These are phyloP conservation scores for Periophthalmus magnuspinnatus DNA, from an alignment of 2,797 vertebrate species.

Conservation along the genomic window DNA sequence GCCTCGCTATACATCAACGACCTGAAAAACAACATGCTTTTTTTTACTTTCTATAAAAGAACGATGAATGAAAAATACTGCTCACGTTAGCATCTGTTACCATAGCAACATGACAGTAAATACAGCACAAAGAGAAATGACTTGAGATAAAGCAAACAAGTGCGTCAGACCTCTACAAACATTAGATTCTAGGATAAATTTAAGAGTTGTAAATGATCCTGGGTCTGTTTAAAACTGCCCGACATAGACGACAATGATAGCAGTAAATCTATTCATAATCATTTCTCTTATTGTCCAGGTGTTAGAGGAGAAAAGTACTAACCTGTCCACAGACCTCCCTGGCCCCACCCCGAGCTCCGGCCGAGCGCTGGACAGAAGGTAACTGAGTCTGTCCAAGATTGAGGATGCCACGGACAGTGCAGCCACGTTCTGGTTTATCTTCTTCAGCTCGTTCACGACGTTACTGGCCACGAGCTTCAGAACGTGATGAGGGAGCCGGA, in stretches of 20 bases:
- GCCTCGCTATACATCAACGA: slow-evolving; percentile 99
- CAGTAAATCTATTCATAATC: too few species aligned
- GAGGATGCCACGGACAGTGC: slow-evolving; percentile 98
- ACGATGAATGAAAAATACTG: too few species aligned
- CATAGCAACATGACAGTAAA: not conserved
- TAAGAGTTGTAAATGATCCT: too few species aligned
- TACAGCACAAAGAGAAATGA: too few species aligned
- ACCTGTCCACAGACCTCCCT: slow-evolving; percentile 97
- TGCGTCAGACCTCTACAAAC: too few species aligned
- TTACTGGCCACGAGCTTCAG: slow-evolving; percentile 92
- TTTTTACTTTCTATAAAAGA: too few species aligned
- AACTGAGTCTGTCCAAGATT: slow-evolving; percentile 99
- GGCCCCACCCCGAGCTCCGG: slow-evolving; percentile 96
- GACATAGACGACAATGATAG: too few species aligned
- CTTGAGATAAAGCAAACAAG: too few species aligned
- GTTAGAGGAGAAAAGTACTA: slow-evolving; percentile 23
- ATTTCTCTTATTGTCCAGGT: too few species aligned
- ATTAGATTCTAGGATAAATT: too few species aligned
- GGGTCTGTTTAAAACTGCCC: too few species aligned
- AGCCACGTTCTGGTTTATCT: slow-evolving; percentile 98
- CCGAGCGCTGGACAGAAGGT: slow-evolving; percentile 96
- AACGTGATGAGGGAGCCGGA: slow-evolving; percentile 96
- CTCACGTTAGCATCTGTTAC: too few species aligned
- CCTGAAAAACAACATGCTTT: slow-evolving; percentile 64
- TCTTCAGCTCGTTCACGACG: slow-evolving; percentile 98